Conservation (phyloP, 1,140 invertebrate genomes). For the Ceratoteleas bidentatus region DNA sequence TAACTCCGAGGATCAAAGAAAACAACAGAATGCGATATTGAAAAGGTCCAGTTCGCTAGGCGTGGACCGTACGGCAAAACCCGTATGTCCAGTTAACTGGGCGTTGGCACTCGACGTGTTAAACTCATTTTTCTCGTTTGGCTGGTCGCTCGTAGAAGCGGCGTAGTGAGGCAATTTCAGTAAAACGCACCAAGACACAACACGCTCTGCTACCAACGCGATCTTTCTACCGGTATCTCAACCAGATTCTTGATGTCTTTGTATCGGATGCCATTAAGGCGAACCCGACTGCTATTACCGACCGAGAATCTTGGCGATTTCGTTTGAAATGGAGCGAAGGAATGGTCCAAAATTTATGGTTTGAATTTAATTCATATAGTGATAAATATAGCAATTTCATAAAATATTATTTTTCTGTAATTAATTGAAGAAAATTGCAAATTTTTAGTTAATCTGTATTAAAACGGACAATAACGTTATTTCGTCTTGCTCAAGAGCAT, state of each 20-base stretch:
- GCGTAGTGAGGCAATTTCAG: constrained; percentile 57
- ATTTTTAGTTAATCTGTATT: no score
- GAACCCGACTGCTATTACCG: constrained; percentile 28
- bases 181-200: constrained; percentile 50
- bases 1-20: constrained; percentile 56
- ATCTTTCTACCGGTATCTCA: constrained; percentile 37
- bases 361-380: background rate
- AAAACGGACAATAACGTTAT: constrained; percentile 14
- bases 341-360: background rate
- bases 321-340: constrained; percentile 2
- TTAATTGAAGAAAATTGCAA: no score
- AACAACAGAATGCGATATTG: constrained; percentile 60
- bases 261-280: constrained; percentile 40
- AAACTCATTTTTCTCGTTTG: constrained; percentile 66
- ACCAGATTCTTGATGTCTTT: constrained; percentile 51
- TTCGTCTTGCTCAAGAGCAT: constrained; percentile 16
- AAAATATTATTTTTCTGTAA: no score
- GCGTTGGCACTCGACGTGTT: constrained; percentile 68
- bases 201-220: constrained; percentile 41
- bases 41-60: constrained; percentile 63
- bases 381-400: no score
- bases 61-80: constrained; percentile 59
- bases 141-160: constrained; percentile 55
- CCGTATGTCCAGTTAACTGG: constrained; percentile 70
- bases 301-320: constrained; percentile 17